Evolutionary conservation across 2,113 vertebrate genomes (phyloP).

Genomic region (Hemicordylus capensis): DNA sequence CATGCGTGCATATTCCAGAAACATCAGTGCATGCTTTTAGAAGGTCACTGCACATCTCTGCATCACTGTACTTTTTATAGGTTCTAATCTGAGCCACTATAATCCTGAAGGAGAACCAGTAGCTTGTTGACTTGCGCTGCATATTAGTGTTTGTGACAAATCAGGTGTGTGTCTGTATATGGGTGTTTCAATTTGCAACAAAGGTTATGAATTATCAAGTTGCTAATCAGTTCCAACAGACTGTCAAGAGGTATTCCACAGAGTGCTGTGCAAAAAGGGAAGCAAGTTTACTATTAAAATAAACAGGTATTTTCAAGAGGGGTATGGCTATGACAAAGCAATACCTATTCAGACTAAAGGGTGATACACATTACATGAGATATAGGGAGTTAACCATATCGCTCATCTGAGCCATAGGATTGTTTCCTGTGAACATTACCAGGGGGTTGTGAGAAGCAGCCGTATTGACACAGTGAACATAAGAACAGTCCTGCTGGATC

Average conservation of each 20-base stretch:
- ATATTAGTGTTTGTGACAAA: background rate
- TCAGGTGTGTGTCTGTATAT: background rate
- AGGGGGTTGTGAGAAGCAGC: background rate
- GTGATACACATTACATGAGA: background rate
- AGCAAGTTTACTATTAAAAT: background rate
- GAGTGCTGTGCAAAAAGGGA: background rate
- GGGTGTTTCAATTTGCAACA: slow-evolving; percentile 16
- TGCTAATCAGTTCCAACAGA: background rate
- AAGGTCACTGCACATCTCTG: slow-evolving; percentile 59
- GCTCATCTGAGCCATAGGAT: background rate
- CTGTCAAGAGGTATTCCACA: background rate
- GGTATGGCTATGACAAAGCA: background rate
- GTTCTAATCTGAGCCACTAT: slow-evolving; percentile 13
- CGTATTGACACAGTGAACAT: no score
- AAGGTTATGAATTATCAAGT: background rate
- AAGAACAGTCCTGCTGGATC: no score
- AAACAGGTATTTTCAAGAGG: background rate
- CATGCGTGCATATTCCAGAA: background rate
- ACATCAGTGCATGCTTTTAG: slow-evolving; percentile 54
- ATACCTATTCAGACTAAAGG: no score
- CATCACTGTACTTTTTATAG: background rate
- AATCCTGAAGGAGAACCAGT: slow-evolving; percentile 21
- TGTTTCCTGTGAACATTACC: background rate
- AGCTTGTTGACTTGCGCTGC: background rate
- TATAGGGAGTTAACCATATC: background rate